phyloP scores from a whole-genome alignment of 1,140 invertebrate species.

The Bombus breviceps region DNA sequence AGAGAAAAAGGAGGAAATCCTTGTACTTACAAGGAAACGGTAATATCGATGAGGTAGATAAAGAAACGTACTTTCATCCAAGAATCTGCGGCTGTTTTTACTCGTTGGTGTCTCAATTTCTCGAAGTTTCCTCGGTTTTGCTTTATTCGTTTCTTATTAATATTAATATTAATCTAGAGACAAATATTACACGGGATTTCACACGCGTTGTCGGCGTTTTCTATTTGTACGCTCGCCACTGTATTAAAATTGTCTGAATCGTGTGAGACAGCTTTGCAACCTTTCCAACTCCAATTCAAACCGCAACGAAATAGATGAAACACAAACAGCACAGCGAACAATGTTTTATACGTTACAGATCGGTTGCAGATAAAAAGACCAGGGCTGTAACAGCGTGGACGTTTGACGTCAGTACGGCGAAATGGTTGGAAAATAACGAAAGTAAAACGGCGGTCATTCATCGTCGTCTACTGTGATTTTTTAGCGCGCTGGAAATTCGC shows the following conservation, averaged over 20 bases:
- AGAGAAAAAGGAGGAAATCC: not conserved
- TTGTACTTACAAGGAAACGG: not conserved
- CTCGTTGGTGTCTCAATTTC: no score
- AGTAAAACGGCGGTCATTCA: constrained; percentile 63
- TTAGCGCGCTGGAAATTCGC: constrained; percentile 45
- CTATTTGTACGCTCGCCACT: no score
- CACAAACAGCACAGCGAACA: not conserved
- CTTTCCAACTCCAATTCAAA: not conserved
- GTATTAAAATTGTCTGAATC: not conserved
- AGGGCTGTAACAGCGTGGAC: constrained; percentile 56
- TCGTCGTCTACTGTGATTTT: constrained; percentile 56
- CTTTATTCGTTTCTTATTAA: no score
- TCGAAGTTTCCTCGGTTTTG: no score
- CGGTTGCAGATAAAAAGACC: constrained; percentile 65
- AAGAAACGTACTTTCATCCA: no score
- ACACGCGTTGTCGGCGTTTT: no score
- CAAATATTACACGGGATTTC: no score
- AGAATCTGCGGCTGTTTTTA: no score
- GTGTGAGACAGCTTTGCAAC: not conserved
- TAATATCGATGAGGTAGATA: no score
- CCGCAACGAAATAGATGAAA: not conserved
- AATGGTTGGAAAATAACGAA: constrained; percentile 71
- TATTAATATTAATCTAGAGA: no score
- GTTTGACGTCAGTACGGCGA: constrained; percentile 58
- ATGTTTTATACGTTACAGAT: constrained; percentile 68